Evolutionary conservation across 2,888 invertebrate genomes (phyloP).

Genomic region (Drosophila lutescens): DNA sequence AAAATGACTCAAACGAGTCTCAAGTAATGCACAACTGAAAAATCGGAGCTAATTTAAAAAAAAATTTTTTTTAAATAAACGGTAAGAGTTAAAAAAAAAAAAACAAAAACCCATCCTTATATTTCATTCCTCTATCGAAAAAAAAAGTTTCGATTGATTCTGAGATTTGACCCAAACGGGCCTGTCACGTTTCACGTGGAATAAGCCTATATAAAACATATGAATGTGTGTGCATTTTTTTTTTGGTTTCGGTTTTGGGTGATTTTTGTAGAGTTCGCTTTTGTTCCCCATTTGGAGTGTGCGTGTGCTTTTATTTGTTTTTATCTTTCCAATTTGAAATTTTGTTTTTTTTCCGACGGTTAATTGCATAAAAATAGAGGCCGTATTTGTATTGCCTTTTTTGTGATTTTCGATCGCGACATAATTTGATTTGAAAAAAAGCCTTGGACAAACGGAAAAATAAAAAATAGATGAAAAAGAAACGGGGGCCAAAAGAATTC

Average conservation of each 20-base stretch:
- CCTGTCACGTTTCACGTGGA: no score
- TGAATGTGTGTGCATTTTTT: conserved; percentile 2
- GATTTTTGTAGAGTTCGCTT: conserved; percentile 27
- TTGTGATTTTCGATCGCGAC: conserved; percentile 41
- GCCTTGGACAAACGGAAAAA: conserved; percentile 19
- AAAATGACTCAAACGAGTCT: no score
- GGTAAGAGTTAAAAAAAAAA: no score
- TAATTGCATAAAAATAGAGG: conserved; percentile 54
- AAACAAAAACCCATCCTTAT: no score
- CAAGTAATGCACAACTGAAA: no score
- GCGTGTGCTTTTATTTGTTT: conserved; percentile 29
- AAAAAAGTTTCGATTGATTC: no score
- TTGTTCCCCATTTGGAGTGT: conserved; percentile 26
- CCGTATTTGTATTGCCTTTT: conserved; percentile 40
- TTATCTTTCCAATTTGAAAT: conserved; percentile 36
- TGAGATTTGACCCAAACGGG: no score
- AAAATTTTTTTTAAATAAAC: no score
- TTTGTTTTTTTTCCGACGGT: conserved; percentile 21
- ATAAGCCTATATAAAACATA: background rate
- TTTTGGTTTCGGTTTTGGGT: conserved; percentile 11
- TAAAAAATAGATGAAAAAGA: background rate
- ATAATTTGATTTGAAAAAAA: conserved; percentile 38
- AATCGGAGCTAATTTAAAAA: no score
- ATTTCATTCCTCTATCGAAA: no score
- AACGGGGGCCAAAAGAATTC: conserved; percentile 24